Evolutionary conservation across 2,797 vertebrate species (phyloP), one percentile per base, ranked within the genome.

Genomic region (Chromobotia macracanthus): DNA sequence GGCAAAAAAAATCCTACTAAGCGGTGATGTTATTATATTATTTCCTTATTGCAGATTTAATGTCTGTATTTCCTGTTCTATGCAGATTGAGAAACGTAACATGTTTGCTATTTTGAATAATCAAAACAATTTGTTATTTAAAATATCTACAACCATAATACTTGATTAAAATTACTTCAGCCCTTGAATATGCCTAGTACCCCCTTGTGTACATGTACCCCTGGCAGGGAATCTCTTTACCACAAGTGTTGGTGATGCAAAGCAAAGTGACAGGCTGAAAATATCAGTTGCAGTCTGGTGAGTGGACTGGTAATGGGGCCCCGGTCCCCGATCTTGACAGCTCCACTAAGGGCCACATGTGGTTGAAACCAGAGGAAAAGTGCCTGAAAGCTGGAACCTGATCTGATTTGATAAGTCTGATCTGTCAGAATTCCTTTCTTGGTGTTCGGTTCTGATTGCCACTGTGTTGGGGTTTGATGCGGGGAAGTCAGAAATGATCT

Each of bases 351-450:
- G 82, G 83, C 77, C 63, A 69, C 84, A 65, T 80, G 80, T 82
- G 85, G 77, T 66, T 82, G 56, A 60, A 82, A 81, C 80, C 65
- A 15, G 83, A 35, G 82, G 83, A 25, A 63, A 21, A 75, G 74
- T 83, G 81, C 80, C 75, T 81, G 16, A 72, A 35, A 21, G 66
- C 12, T 44, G 87, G 83, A 90, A 90, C 78, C 65, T 10, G 79
- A 91, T 79, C 82, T 79, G 82, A 83, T 84, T 84, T 72, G 87
- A 89, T 88, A 89, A 85, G 85, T 81, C 85, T 79, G 85, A 88
- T 72, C 89, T 79, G 84, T 81, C 89, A 89, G 85, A 10, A 80
- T 88, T 77, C 41, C 51, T 50, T 55, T 86, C 85, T 87, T 81
- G 69, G 35, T 63, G 31, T 81, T 84, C 81, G 82, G 72, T 69